These are phyloP conservation scores for Hirundo rustica DNA, from an alignment of 2,797 vertebrate genomes.

Conservation along the genomic window DNA sequence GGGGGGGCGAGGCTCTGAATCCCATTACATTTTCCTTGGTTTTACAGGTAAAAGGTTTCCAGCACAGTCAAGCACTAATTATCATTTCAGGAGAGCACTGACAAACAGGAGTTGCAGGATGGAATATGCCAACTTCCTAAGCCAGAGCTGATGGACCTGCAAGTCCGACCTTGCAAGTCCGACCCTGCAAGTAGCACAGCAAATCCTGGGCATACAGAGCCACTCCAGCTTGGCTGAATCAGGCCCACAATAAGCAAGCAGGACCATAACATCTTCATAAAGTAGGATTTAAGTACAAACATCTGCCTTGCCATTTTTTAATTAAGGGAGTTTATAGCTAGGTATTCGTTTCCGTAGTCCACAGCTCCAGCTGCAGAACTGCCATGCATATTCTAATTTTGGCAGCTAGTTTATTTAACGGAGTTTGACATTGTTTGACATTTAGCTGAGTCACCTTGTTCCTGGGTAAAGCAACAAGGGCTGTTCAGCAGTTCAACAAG, in stretches of 20 bases:
- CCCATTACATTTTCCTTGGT: background rate
- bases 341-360: slow-evolving; percentile 16
- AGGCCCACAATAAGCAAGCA: background rate
- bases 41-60: background rate
- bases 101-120: background rate
- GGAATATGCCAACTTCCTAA: background rate
- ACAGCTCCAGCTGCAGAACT: slow-evolving; percentile 11
- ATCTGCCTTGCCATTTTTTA: slow-evolving; percentile 46
- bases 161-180: background rate
- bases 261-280: slow-evolving; percentile 13
- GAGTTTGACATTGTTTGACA: slow-evolving; percentile 50
- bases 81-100: background rate
- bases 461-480: slow-evolving; percentile 24
- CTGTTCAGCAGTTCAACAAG: slow-evolving; percentile 39
- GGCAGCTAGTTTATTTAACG: slow-evolving; percentile 48
- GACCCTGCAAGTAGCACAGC: background rate
- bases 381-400: slow-evolving; percentile 37
- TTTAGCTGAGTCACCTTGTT: slow-evolving; percentile 60
- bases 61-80: background rate
- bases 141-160: background rate
- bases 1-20: background rate
- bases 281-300: slow-evolving; percentile 38
- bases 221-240: background rate
- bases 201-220: background rate
- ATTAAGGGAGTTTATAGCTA: slow-evolving; percentile 23